A percentile compares a stretch with the other conserved stretches of the same genome.
Conservation (phyloP, 2,797 vertebrate species). For the Psittacula derbiana region DNA sequence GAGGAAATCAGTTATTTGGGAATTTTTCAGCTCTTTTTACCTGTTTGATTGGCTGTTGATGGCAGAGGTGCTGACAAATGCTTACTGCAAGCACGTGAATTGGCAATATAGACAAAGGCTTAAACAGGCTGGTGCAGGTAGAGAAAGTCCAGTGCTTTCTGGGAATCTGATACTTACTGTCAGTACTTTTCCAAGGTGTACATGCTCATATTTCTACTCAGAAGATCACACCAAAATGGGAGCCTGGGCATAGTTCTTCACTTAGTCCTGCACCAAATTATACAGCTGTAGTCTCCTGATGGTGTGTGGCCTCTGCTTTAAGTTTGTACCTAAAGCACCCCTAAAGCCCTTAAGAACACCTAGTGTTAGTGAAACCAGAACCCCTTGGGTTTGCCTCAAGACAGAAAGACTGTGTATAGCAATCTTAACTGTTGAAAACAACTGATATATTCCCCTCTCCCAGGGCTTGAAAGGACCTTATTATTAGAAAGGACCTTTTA, state of each 20-base stretch:
- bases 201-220: background rate
- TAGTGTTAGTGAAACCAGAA: background rate
- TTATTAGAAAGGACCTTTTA: background rate
- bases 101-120: background rate
- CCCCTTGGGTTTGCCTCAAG: background rate
- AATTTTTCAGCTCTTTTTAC: background rate
- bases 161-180: background rate
- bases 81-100: rapidly evolving
- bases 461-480: background rate
- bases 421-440: background rate
- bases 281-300: background rate
- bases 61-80: background rate
- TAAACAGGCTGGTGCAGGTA: rapidly evolving
- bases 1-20: background rate
- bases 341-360: background rate
- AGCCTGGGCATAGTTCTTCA: background rate
- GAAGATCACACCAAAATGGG: background rate
- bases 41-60: background rate
- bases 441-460: background rate
- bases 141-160: background rate
- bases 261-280: background rate
- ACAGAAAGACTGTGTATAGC: background rate
- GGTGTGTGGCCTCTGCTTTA: background rate
- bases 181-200: background rate
- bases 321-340: background rate